Percentiles rank a stretch among this genome's conserved stretches.
phyloP scores from a whole-genome alignment of 2,113 vertebrate genomes.

The Onychostruthus taczanowskii region DNA sequence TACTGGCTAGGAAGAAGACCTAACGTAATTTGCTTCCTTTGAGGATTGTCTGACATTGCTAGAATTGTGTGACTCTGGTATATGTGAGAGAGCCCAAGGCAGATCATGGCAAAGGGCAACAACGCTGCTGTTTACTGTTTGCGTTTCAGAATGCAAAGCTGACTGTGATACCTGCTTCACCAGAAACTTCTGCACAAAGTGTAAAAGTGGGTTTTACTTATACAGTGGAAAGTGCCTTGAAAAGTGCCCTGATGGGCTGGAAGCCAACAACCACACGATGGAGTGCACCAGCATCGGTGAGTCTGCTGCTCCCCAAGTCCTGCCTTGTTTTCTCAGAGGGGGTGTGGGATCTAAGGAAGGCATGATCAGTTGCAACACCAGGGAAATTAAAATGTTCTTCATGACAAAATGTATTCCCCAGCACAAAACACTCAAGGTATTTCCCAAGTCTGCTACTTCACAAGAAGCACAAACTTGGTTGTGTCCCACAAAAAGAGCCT shows the following conservation, averaged over 20 bases:
- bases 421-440: not conserved
- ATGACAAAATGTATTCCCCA: not conserved
- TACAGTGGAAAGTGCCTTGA: slow-evolving; percentile 95
- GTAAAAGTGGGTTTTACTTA: slow-evolving; percentile 93
- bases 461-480: not conserved
- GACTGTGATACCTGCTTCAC: slow-evolving; percentile 99
- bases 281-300: slow-evolving; percentile 90
- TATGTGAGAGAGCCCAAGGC: not conserved
- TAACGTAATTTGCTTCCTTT: not conserved
- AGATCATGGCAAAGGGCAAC: not conserved
- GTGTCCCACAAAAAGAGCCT: not conserved
- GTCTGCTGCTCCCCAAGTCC: not conserved
- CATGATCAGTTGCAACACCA: not conserved
- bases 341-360: not conserved
- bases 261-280: slow-evolving; percentile 87
- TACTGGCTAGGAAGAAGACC: not conserved
- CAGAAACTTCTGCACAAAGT: slow-evolving; percentile 98
- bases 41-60: not conserved
- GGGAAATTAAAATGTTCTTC: not conserved
- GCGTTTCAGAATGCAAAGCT: slow-evolving; percentile 92
- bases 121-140: slow-evolving; percentile 26
- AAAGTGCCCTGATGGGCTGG: slow-evolving; percentile 90
- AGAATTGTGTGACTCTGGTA: not conserved
- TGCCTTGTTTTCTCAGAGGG: not conserved
- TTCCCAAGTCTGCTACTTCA: not conserved